A percentile compares a stretch with the other conserved stretches of the same genome.
Evolutionary conservation across 1,140 invertebrate genomes (phyloP).

Genomic region (Prorops nasuta): DNA sequence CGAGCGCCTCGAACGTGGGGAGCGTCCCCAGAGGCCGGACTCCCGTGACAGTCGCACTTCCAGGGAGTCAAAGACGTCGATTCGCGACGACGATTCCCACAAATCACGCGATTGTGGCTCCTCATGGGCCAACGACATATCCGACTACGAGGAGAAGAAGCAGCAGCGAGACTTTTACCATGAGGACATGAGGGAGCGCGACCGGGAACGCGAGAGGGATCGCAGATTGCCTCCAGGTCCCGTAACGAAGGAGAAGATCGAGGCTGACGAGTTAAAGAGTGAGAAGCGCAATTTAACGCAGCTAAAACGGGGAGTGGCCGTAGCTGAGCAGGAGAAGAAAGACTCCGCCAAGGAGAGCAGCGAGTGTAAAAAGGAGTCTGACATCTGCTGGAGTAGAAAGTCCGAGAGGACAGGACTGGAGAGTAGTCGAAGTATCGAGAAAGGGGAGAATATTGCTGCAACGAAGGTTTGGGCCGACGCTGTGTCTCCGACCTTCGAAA

Average conservation of each 20-base stretch:
- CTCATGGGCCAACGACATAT: conserved; percentile 54
- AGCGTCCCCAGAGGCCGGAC: conserved; percentile 62
- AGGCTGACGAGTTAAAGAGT: conserved; percentile 60
- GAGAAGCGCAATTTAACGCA: conserved; percentile 61
- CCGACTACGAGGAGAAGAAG: conserved; percentile 54
- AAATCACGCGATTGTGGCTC: conserved; percentile 41
- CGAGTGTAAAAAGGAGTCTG: conserved; percentile 19
- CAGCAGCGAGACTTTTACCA: conserved; percentile 39
- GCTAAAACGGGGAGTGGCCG: conserved; percentile 49
- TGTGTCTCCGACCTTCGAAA: conserved; percentile 53
- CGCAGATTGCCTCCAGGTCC: conserved; percentile 60
- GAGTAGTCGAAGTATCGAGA: conserved; percentile 16
- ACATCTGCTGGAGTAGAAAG: conserved; percentile 5
- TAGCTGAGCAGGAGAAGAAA: conserved; percentile 44
- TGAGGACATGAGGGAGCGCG: conserved; percentile 40
- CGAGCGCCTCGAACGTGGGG: conserved; percentile 46
- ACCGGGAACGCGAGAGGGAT: conserved; percentile 30
- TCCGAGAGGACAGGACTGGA: conserved; percentile 6
- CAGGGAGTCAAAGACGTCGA: conserved; percentile 58
- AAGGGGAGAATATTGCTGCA: conserved; percentile 33
- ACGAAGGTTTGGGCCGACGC: conserved; percentile 57
- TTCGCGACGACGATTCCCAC: conserved; percentile 50
- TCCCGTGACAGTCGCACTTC: conserved; percentile 60
- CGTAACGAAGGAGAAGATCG: conserved; percentile 64
- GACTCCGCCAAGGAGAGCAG: conserved; percentile 36